phyloP scores from a whole-genome alignment of 35 echinoderm and acorn worm species.

The Stichopus chloronotus region DNA sequence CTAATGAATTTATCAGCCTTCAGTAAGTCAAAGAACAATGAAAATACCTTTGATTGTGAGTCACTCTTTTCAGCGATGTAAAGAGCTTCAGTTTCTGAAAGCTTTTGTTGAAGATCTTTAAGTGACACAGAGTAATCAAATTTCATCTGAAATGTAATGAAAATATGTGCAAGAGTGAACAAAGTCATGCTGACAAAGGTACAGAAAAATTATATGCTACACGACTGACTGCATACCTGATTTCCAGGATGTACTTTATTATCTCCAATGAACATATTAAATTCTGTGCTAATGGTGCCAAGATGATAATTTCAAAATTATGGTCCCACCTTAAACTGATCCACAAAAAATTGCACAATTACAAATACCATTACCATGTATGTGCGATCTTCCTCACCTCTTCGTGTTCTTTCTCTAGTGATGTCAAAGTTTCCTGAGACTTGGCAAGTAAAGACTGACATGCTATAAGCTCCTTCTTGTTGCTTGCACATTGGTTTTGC shows the following conservation, averaged over 20 bases:
- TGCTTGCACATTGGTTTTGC: background rate
- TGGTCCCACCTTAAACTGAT: no score
- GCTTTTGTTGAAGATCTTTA: slow-evolving; percentile 60
- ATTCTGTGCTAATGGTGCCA: no score
- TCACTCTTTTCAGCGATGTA: slow-evolving; percentile 13
- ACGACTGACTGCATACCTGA: no score
- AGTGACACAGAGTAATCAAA: slow-evolving; percentile 52
- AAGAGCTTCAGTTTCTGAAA: slow-evolving; percentile 45
- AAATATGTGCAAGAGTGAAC: no score
- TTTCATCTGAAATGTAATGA: slow-evolving; percentile 59
- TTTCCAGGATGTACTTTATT: no score
- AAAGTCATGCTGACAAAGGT: no score
- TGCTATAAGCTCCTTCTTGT: background rate
- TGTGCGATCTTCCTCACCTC: background rate
- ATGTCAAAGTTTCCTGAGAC: background rate
- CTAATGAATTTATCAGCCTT: no score
- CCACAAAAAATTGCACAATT: no score
- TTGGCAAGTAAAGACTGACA: slow-evolving; percentile 13
- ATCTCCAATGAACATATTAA: no score
- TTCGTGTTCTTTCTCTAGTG: slow-evolving; percentile 19
- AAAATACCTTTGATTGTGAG: slow-evolving; percentile 57
- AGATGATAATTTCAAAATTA: no score
- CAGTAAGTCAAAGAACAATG: background rate
- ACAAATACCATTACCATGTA: no score
- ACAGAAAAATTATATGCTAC: no score